Conservation (phyloP, 2,113 vertebrate genomes). For the Toxotes chatareus region DNA sequence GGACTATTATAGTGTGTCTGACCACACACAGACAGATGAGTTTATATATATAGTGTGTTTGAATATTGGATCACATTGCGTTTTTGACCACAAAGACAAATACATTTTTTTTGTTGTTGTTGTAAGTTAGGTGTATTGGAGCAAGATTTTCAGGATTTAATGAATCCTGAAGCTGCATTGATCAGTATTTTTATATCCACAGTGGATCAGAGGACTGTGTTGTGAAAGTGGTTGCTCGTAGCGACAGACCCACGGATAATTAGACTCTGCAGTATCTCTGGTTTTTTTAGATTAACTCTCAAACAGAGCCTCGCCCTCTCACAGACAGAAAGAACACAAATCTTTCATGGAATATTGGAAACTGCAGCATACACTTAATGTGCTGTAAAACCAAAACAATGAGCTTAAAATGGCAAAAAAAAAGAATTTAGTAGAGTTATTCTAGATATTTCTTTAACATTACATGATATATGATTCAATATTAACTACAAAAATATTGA, state of each 20-base stretch:
- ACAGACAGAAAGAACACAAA: too few species aligned
- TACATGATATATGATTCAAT: background rate
- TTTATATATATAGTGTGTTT: constrained; percentile 6
- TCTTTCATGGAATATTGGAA: too few species aligned
- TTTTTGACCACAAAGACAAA: background rate
- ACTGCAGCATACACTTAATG: too few species aligned
- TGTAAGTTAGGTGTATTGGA: background rate
- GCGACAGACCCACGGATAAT: background rate
- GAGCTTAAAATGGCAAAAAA: too few species aligned
- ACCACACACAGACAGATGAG: constrained; percentile 31
- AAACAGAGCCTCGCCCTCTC: too few species aligned
- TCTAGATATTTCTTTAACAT: background rate
- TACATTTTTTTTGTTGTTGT: background rate
- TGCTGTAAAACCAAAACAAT: too few species aligned
- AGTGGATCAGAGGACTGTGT: background rate
- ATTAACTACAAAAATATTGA: background rate
- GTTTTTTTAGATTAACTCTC: too few species aligned
- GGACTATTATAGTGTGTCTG: background rate
- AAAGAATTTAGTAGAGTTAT: too few species aligned
- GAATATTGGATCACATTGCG: background rate
- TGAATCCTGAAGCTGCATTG: too few species aligned
- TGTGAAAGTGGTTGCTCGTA: too few species aligned
- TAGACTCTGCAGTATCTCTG: too few species aligned
- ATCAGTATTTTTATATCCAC: background rate
- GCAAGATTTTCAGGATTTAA: background rate